phyloP scores from a whole-genome alignment of 2,888 invertebrate species.

The Gasteruption jaculator region DNA sequence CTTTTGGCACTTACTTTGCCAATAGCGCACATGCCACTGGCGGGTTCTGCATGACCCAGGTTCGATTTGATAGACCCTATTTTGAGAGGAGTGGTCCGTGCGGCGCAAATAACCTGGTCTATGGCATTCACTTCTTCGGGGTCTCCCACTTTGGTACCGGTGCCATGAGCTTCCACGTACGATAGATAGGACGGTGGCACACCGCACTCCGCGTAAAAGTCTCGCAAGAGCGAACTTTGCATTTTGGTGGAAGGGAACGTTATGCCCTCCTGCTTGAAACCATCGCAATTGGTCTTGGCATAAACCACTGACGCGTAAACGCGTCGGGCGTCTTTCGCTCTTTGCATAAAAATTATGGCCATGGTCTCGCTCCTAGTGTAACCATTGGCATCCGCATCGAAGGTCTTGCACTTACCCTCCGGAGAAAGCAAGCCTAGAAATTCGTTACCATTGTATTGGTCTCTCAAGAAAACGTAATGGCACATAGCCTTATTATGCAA shows the following conservation, averaged over 20 bases:
- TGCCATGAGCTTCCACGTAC: constrained; percentile 52
- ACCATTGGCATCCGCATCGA: constrained; percentile 21
- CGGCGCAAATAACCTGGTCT: constrained; percentile 70
- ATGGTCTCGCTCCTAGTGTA: constrained; percentile 21
- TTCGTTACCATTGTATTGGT: no score
- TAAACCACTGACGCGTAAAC: constrained; percentile 47
- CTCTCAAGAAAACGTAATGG: no score
- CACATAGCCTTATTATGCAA: not conserved
- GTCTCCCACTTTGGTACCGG: constrained; percentile 56
- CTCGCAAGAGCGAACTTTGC: constrained; percentile 19
- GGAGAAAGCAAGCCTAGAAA: constrained; percentile 19
- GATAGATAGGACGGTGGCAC: constrained; percentile 22
- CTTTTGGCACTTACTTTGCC: constrained; percentile 65
- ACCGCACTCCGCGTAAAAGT: constrained; percentile 19
- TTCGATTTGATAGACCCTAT: constrained; percentile 93
- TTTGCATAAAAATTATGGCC: constrained; percentile 21
- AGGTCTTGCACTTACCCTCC: constrained; percentile 23
- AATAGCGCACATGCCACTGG: constrained; percentile 76
- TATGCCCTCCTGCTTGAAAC: constrained; percentile 41
- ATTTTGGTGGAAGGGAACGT: constrained; percentile 18
- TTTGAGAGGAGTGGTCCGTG: constrained; percentile 67
- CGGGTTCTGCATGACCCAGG: constrained; percentile 87
- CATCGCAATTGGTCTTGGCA: constrained; percentile 58
- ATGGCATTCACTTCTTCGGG: constrained; percentile 69
- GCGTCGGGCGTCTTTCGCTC: constrained; percentile 21